phyloP scores from a whole-genome alignment of 2,797 vertebrate genomes.

The Bucorvus abyssinicus region DNA sequence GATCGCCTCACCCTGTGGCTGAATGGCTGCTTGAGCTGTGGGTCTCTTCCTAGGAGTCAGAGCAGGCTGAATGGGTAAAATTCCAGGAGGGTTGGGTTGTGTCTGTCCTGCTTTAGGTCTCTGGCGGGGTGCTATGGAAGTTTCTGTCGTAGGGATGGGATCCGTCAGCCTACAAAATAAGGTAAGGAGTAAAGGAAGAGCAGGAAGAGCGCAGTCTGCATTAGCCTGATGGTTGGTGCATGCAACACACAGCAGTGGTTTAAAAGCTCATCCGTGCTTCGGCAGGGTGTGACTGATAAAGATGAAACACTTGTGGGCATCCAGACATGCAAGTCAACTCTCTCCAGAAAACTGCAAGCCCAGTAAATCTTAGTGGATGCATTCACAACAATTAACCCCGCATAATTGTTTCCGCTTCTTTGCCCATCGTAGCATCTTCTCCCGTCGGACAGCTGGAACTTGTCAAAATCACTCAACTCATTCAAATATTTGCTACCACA shows the following conservation, averaged over 20 bases:
- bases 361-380: not conserved
- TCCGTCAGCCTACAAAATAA: conserved; percentile 86
- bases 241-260: not conserved
- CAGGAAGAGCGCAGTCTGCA: not conserved
- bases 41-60: conserved; percentile 94
- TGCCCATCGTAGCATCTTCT: not conserved
- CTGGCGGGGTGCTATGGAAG: conserved; percentile 96
- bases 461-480: conserved; percentile 2
- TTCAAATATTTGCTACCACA: not conserved
- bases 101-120: conserved; percentile 95
- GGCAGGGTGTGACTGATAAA: not conserved
- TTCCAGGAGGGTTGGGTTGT: conserved; percentile 90
- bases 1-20: conserved; percentile 74
- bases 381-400: not conserved
- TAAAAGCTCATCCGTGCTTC: not conserved
- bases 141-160: conserved; percentile 92
- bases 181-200: not conserved
- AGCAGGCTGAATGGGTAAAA: conserved; percentile 94
- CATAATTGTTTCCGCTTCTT: not conserved
- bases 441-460: not conserved
- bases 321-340: not conserved
- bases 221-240: not conserved
- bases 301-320: not conserved
- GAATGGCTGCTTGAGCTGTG: conserved; percentile 75
- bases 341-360: not conserved